Evolutionary conservation across 2,113 vertebrate genomes (phyloP).

Genomic region (Motacilla alba): DNA sequence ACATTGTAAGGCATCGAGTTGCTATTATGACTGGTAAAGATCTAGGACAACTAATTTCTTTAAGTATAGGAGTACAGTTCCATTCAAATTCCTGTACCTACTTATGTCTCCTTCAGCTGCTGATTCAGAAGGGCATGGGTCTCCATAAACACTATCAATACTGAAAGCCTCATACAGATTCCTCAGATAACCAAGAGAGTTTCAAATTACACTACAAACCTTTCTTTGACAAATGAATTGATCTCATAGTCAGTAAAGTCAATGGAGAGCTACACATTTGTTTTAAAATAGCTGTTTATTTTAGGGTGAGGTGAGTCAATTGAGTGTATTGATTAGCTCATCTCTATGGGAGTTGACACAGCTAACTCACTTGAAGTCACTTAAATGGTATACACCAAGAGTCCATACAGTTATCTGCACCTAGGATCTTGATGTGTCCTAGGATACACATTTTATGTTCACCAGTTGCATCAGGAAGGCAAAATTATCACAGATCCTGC

Average conservation of each 20-base stretch:
- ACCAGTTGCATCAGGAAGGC: not conserved
- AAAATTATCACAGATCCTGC: not conserved
- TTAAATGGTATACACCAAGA: not conserved
- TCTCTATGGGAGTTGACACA: not conserved
- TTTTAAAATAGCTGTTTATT: not conserved
- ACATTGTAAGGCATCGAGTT: not conserved
- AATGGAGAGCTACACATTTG: not conserved
- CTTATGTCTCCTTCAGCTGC: not conserved
- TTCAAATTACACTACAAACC: not conserved
- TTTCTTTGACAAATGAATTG: not conserved
- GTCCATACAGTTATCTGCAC: not conserved
- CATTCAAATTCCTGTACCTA: not conserved
- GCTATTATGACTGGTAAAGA: not conserved
- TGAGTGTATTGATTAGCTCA: not conserved
- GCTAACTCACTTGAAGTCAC: not conserved
- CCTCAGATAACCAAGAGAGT: not conserved
- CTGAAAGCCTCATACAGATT: not conserved
- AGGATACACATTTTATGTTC: not conserved
- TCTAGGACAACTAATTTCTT: not conserved
- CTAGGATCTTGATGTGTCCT: not conserved
- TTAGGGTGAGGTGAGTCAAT: not conserved
- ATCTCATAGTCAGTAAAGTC: not conserved
- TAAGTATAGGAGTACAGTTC: not conserved
- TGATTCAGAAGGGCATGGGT: not conserved
- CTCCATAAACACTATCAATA: not conserved